Conservation (phyloP, 2,113 vertebrate genomes). For the Istiophorus platypterus region DNA sequence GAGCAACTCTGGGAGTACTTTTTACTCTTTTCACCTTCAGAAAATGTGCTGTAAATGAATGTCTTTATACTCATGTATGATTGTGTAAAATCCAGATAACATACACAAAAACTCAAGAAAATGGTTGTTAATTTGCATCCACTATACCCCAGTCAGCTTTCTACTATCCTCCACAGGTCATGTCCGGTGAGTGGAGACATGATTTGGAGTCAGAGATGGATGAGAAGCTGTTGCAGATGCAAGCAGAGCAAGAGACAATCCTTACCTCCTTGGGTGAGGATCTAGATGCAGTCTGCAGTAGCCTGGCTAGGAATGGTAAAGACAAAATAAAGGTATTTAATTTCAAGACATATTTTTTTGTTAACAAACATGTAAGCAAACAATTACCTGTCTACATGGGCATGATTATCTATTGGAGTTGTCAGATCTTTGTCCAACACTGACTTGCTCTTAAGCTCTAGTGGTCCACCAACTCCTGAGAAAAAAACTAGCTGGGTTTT, state of each 20-base stretch:
- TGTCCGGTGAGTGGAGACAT: conserved; percentile 78
- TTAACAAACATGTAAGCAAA: neutral
- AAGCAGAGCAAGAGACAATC: conserved; percentile 89
- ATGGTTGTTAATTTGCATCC: neutral
- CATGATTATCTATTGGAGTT: neutral
- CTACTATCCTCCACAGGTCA: conserved; percentile 58
- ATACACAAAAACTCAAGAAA: neutral
- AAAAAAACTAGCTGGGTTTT: neutral
- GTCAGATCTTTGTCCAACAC: neutral
- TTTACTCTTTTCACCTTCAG: neutral
- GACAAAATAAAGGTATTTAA: conserved; percentile 91
- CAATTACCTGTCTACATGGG: neutral
- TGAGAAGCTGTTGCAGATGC: conserved; percentile 85
- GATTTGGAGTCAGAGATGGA: conserved; percentile 86
- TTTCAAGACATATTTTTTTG: neutral
- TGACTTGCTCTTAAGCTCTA: neutral
- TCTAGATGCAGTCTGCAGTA: conserved; percentile 89
- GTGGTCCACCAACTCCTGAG: neutral
- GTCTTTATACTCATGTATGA: neutral
- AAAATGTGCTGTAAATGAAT: neutral
- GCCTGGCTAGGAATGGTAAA: conserved; percentile 85
- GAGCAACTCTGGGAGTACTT: too few relatives aligned
- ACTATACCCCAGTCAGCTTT: accelerated
- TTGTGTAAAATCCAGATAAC: neutral
- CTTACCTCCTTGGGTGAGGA: conserved; percentile 89